These are phyloP conservation scores for Penaeus chinensis DNA, from an alignment of 1,140 invertebrate species.

Conservation along the genomic window DNA sequence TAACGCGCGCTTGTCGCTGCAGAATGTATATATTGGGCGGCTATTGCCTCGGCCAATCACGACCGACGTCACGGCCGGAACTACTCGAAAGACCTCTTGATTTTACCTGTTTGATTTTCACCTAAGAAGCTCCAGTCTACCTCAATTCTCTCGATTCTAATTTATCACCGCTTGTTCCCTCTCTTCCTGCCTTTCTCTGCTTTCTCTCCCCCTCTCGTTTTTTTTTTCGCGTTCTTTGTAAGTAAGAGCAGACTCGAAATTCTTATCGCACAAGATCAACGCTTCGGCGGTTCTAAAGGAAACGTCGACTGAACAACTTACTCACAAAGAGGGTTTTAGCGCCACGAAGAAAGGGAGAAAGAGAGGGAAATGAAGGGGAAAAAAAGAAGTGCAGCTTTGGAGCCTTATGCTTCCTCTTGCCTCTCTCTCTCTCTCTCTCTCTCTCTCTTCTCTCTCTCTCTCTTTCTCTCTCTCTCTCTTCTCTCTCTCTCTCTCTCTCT, in stretches of 20 bases:
- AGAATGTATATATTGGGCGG: too few species aligned
- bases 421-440: not conserved
- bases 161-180: not conserved
- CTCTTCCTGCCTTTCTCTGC: not conserved
- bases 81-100: too few species aligned
- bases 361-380: not conserved
- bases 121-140: not conserved
- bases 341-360: not conserved
- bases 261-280: too few species aligned
- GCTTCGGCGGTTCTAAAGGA: too few species aligned
- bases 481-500: not conserved
- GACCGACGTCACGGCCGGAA: too few species aligned
- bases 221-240: not conserved
- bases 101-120: too few species aligned
- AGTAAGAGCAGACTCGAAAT: not conserved
- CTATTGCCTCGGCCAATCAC: too few species aligned
- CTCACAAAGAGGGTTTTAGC: not conserved
- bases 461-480: too few species aligned
- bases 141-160: not conserved
- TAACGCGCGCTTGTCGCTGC: too few species aligned
- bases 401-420: not conserved
- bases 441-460: not conserved
- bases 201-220: not conserved
- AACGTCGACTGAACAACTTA: too few species aligned
- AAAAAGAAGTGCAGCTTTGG: not conserved